These are phyloP conservation scores for Nyctibius bracteatus DNA, from an alignment of 2,113 vertebrate genomes.

Conservation along the genomic window DNA sequence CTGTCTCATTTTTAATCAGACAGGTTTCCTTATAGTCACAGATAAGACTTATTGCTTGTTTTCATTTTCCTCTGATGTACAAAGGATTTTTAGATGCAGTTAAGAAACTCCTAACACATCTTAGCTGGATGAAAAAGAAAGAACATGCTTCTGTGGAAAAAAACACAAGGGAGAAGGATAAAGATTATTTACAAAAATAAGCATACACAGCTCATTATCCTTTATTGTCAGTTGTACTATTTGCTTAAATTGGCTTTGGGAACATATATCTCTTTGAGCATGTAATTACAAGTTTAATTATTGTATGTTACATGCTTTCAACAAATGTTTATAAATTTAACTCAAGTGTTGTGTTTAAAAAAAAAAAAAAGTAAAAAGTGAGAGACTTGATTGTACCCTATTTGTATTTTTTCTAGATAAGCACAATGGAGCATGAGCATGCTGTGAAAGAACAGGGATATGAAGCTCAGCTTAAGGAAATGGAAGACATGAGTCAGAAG, in stretches of 20 bases:
- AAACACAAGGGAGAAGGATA: not conserved
- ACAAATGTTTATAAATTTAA: not conserved
- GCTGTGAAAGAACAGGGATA: conserved; percentile 83
- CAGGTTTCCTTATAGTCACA: not conserved
- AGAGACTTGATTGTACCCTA: not conserved
- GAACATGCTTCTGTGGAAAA: not conserved
- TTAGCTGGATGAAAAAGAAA: not conserved
- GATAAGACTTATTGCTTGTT: not conserved
- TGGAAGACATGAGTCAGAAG: conserved; percentile 84
- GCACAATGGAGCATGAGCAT: conserved; percentile 86
- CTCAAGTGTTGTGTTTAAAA: not conserved
- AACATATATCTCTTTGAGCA: not conserved
- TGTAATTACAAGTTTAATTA: not conserved
- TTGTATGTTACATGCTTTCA: not conserved
- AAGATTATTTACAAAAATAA: conserved; percentile 27
- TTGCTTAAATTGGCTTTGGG: conserved; percentile 26
- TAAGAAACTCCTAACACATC: not conserved
- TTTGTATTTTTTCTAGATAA: conserved; percentile 73
- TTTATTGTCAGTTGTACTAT: conserved; percentile 14
- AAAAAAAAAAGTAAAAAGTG: not conserved
- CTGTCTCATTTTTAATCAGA: not conserved
- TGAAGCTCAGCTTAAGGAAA: conserved; percentile 80
- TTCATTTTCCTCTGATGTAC: not conserved
- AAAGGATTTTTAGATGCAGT: not conserved
- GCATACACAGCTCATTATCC: conserved; percentile 13